A percentile compares a stretch with the other conserved stretches of the same genome.
These are phyloP conservation scores for Colaptes auratus DNA, from an alignment of 2,113 vertebrate genomes.

Conservation along the genomic window DNA sequence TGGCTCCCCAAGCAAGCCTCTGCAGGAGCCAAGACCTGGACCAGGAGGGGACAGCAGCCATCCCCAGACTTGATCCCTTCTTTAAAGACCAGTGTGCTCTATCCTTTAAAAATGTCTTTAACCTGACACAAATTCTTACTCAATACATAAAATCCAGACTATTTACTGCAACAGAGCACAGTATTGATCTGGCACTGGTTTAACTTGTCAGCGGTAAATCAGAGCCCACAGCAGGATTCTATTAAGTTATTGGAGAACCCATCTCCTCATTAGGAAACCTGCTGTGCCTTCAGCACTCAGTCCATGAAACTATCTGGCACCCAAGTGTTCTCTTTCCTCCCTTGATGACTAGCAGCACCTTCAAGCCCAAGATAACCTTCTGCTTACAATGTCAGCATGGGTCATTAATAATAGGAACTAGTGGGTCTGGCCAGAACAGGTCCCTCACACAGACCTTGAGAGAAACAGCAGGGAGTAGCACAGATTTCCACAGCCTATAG, in stretches of 20 bases:
- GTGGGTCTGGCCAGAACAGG: neutral
- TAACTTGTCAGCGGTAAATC: conserved; percentile 24
- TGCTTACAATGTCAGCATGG: neutral
- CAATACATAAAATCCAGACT: conserved; percentile 4
- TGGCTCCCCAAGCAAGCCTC: neutral
- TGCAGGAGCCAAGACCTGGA: neutral
- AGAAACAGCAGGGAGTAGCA: neutral
- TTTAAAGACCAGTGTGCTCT: fast-evolving
- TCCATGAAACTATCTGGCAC: neutral
- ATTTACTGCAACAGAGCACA: neutral
- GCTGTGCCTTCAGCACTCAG: neutral
- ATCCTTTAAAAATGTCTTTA: neutral
- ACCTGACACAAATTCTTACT: neutral
- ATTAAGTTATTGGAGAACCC: neutral
- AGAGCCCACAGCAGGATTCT: neutral
- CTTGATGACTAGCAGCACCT: neutral
- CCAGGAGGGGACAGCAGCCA: neutral
- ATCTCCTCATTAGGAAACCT: neutral
- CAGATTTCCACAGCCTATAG: neutral
- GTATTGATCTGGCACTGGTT: neutral
- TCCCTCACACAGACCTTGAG: neutral
- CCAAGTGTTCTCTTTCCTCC: fast-evolving
- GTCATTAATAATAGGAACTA: neutral
- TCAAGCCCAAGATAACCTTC: neutral
- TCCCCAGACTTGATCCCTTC: neutral